A percentile compares a stretch with the other conserved stretches of the same genome.
Conservation (phyloP, 1,140 invertebrate species). For the Temnothorax longispinosus region DNA sequence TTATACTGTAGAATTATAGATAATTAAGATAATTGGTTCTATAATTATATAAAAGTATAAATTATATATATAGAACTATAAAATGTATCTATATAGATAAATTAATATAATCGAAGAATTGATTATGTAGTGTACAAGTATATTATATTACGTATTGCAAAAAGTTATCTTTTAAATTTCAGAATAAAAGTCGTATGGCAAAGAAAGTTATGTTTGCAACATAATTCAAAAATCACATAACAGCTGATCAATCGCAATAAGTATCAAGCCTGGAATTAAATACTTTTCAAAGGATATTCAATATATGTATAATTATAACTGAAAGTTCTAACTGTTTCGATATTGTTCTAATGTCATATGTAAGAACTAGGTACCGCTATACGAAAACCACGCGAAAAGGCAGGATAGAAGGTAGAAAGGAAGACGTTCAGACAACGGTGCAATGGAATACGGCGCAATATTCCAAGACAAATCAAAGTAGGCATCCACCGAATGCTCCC, state of each 20-base stretch:
- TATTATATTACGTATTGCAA: not conserved
- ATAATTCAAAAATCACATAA: not conserved
- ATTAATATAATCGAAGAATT: not conserved
- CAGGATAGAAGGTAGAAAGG: not conserved
- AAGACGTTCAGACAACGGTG: constrained; percentile 40
- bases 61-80: too few species aligned
- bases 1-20: too few species aligned
- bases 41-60: too few species aligned
- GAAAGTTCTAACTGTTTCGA: not conserved
- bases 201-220: not conserved
- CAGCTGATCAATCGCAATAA: not conserved
- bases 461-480: constrained; percentile 81
- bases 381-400: not conserved
- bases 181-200: not conserved
- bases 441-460: constrained; percentile 66
- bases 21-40: too few species aligned
- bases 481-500: constrained; percentile 79
- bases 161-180: not conserved
- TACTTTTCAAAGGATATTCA: not conserved
- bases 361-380: not conserved
- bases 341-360: not conserved
- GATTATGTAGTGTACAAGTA: not conserved
- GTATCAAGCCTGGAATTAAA: not conserved
- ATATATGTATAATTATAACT: not conserved
- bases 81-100: not conserved